Evolutionary conservation across 2,113 vertebrate genomes (phyloP).

Genomic region (Cebidichthys violaceus): DNA sequence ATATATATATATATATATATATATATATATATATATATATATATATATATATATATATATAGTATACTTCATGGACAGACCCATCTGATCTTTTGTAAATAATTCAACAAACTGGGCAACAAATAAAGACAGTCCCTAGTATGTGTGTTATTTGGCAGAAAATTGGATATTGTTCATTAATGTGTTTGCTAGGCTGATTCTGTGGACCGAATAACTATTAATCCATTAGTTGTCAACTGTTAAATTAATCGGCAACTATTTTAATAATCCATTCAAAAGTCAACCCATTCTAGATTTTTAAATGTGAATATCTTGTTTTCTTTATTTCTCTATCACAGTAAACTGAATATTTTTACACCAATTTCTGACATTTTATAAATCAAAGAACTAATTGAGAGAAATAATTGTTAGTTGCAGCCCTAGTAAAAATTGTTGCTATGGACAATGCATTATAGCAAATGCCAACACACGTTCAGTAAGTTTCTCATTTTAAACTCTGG

Average conservation of each 20-base stretch:
- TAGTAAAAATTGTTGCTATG: no score
- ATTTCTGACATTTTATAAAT: background rate
- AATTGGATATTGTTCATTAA: background rate
- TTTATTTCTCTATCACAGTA: background rate
- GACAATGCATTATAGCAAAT: background rate
- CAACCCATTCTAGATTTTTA: background rate
- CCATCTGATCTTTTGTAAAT: background rate
- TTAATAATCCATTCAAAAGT: background rate
- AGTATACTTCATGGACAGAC: background rate
- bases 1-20: no score
- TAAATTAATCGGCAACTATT: no score
- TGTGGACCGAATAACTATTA: background rate
- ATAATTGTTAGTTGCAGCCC: background rate
- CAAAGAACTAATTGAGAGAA: background rate
- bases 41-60: no score
- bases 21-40: no score
- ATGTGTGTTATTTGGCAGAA: background rate
- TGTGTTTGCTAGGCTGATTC: background rate
- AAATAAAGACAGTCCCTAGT: background rate
- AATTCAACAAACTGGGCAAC: background rate
- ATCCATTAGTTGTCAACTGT: no score
- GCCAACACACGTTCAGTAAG: background rate
- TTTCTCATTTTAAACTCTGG: background rate
- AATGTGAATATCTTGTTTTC: background rate
- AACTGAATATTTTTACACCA: background rate